Percentiles rank a stretch among this genome's conserved stretches.
Evolutionary conservation across 2,113 vertebrate genomes (phyloP).

Genomic region (Psilopogon haemacephalus): DNA sequence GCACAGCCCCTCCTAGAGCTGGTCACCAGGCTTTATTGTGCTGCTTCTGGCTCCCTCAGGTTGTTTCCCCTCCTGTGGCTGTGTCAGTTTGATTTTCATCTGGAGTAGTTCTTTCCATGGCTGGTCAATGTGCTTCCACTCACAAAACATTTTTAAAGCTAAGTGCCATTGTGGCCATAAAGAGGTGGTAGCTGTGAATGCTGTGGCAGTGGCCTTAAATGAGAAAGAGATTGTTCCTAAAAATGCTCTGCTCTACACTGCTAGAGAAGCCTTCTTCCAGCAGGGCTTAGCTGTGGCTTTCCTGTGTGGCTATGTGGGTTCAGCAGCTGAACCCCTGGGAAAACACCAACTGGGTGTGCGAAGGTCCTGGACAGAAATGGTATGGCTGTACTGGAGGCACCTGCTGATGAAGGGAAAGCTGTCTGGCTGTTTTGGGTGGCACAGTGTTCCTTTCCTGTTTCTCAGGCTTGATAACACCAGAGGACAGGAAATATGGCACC

Average conservation of each 20-base stretch:
- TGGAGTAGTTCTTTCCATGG: background rate
- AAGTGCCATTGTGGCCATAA: background rate
- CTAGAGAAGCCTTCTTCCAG: background rate
- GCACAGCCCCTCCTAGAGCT: background rate
- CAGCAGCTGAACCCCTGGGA: background rate
- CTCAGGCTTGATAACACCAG: slow-evolving; percentile 80
- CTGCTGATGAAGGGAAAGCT: background rate
- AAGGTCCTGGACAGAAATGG: background rate
- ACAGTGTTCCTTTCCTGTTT: background rate
- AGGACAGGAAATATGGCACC: slow-evolving; percentile 80
- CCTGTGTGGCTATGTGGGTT: fast-evolving
- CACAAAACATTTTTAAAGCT: background rate
- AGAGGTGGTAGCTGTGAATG: background rate
- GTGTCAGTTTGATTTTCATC: background rate
- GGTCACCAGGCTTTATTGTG: background rate
- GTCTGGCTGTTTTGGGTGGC: background rate
- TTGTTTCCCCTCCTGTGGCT: background rate
- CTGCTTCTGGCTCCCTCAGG: background rate
- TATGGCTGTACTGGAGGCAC: background rate
- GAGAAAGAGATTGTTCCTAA: background rate
- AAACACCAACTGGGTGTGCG: background rate
- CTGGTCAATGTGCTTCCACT: background rate
- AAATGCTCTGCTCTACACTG: background rate
- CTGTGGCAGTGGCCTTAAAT: background rate
- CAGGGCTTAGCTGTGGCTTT: background rate